Conservation (phyloP, 2,797 vertebrate genomes). For the Bufotes viridis region DNA sequence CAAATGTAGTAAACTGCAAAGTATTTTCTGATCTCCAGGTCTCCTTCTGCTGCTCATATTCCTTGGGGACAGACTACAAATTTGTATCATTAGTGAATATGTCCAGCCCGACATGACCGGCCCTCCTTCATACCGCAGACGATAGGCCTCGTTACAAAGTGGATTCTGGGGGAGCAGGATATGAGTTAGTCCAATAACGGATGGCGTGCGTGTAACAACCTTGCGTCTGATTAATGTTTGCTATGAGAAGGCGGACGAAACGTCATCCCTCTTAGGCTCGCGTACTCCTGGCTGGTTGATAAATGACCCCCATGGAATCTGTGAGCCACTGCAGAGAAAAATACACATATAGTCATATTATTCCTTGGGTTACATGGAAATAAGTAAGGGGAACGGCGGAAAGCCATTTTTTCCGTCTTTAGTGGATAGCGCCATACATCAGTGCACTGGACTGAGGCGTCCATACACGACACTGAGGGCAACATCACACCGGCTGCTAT, state of each 20-base stretch:
- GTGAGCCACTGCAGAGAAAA: conserved; percentile 20
- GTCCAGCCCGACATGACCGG: background rate
- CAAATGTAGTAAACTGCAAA: too few species aligned
- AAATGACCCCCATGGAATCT: conserved; percentile 30
- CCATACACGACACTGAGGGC: conserved; percentile 13
- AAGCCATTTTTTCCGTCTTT: conserved; percentile 1
- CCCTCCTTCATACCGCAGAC: background rate
- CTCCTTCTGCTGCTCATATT: background rate
- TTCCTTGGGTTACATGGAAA: conserved; percentile 28
- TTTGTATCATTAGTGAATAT: background rate
- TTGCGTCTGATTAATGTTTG: conserved; percentile 57
- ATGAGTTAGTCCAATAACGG: conserved; percentile 15
- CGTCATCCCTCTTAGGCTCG: conserved; percentile 36
- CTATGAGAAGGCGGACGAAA: conserved; percentile 52
- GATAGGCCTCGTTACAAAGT: background rate
- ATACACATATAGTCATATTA: conserved; percentile 44
- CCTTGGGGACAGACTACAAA: background rate
- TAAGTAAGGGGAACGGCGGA: background rate
- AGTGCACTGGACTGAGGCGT: background rate
- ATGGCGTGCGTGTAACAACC: conserved; percentile 22
- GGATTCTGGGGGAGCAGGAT: conserved; percentile 15
- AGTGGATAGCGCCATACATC: background rate
- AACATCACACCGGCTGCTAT: background rate
- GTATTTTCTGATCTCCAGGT: background rate
- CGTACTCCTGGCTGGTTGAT: conserved; percentile 23